Percentiles rank a stretch among this genome's conserved stretches.
These are phyloP conservation scores for Poecilus cupreus DNA, from an alignment of 2,888 invertebrate genomes.

Conservation along the genomic window DNA sequence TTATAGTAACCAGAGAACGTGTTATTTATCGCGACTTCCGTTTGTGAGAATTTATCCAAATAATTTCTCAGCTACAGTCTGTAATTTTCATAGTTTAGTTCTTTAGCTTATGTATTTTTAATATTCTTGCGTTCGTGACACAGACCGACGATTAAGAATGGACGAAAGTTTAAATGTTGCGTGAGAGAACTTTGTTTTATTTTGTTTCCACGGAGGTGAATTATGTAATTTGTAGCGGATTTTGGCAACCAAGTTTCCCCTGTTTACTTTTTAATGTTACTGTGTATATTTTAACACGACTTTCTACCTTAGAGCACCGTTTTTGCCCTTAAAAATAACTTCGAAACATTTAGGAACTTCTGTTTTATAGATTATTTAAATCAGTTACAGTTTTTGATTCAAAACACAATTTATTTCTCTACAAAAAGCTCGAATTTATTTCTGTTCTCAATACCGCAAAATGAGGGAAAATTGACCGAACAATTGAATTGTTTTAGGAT, in stretches of 20 bases:
- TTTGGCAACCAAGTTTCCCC: not conserved
- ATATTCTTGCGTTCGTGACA: not conserved
- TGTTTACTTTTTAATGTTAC: not conserved
- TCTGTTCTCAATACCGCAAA: no score
- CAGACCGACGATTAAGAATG: not conserved
- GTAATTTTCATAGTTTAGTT: not conserved
- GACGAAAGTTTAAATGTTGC: constrained; percentile 9
- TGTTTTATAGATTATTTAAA: no score
- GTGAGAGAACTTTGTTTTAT: not conserved
- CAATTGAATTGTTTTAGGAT: no score
- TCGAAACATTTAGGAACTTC: not conserved
- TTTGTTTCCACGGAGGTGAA: not conserved
- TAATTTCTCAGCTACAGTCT: not conserved
- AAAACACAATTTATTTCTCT: not conserved
- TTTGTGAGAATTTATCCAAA: not conserved
- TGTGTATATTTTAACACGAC: not conserved
- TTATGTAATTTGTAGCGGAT: not conserved
- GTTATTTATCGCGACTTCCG: not conserved
- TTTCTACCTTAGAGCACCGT: not conserved
- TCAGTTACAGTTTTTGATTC: not conserved
- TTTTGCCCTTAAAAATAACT: not conserved
- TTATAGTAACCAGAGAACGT: not conserved
- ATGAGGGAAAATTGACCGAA: no score
- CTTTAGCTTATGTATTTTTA: not conserved
- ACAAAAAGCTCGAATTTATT: not conserved